Evolutionary conservation across 1,140 invertebrate genomes (phyloP).

Genomic region (Mercenaria mercenaria): DNA sequence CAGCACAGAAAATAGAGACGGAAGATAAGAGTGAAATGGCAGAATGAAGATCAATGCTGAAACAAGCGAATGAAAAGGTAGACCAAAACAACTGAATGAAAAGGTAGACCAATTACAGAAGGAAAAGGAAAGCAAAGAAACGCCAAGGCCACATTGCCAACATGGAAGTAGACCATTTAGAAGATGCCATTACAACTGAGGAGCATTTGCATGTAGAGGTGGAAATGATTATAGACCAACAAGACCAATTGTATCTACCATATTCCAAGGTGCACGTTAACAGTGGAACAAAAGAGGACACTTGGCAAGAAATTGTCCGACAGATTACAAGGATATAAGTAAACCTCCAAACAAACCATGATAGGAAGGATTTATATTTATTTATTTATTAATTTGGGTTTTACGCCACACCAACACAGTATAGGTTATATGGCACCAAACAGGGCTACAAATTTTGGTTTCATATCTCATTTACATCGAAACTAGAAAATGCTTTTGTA

Average conservation of each 20-base stretch:
- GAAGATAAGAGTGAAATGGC: not conserved
- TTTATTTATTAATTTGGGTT: no score
- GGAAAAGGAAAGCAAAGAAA: not conserved
- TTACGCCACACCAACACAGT: no score
- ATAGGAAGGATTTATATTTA: not conserved
- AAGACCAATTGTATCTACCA: not conserved
- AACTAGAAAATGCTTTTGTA: no score
- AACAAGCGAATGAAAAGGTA: not conserved
- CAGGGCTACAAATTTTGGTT: no score
- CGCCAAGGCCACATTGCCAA: not conserved
- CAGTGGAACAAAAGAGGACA: not conserved
- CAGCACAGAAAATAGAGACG: not conserved
- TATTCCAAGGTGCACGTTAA: not conserved
- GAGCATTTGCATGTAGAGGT: not conserved
- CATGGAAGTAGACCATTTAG: conserved; percentile 1
- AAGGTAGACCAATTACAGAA: not conserved
- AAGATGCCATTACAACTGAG: not conserved
- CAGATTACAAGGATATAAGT: not conserved
- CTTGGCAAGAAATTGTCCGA: not conserved
- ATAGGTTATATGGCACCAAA: no score
- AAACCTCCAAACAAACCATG: not conserved
- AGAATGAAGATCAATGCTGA: not conserved
- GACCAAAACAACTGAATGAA: conserved; percentile 1
- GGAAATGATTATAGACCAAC: not conserved
- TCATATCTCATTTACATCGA: no score